These are phyloP conservation scores for Onychomys arenicola DNA, from an alignment of 2,797 vertebrate genomes.

Conservation along the genomic window DNA sequence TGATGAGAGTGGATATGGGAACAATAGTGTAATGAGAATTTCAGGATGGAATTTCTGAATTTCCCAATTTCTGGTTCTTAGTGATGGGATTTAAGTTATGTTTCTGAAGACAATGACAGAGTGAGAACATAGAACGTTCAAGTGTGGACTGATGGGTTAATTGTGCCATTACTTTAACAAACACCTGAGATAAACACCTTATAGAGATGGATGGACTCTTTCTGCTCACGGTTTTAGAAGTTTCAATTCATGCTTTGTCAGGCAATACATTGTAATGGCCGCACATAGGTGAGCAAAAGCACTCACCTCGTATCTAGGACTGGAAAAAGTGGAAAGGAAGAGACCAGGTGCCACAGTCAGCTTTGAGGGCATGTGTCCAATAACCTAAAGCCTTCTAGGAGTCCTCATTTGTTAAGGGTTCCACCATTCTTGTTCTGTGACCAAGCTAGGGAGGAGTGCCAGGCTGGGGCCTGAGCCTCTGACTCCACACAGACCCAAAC, in stretches of 20 bases:
- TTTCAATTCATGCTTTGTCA: background rate
- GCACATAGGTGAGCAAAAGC: background rate
- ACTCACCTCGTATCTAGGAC: background rate
- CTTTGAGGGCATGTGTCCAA: background rate
- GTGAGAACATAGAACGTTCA: background rate
- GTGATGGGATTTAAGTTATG: background rate
- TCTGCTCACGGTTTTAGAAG: background rate
- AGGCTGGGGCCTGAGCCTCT: background rate
- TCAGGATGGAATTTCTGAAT: conserved; percentile 13
- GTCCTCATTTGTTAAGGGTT: background rate
- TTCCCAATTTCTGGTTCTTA: background rate
- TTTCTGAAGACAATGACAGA: background rate
- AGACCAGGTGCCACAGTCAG: background rate
- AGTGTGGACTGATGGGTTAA: background rate
- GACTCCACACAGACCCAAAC: background rate
- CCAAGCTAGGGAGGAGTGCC: no score
- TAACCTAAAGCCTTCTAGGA: background rate
- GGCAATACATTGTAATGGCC: background rate
- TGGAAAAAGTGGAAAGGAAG: background rate
- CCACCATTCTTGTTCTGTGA: no score
- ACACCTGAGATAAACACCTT: background rate
- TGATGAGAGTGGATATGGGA: background rate
- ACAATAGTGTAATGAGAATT: background rate
- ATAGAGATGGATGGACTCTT: background rate
- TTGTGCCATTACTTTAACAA: background rate